Percentiles rank a stretch among this genome's conserved stretches.
Evolutionary conservation across 1,140 invertebrate genomes (phyloP).

Genomic region (Drosophila ambigua): DNA sequence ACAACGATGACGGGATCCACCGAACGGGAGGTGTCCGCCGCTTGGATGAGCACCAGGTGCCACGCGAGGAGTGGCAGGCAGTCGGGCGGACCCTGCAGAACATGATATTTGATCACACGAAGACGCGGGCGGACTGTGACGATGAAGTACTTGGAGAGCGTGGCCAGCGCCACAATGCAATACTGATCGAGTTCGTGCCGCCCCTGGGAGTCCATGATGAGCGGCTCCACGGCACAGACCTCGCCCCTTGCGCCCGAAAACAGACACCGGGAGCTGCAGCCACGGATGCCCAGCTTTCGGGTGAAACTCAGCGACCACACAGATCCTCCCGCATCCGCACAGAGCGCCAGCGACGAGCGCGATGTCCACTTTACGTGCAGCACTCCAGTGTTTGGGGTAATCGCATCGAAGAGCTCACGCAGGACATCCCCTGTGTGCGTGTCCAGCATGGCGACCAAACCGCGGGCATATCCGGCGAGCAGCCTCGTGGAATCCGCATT

Average conservation of each 20-base stretch:
- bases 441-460: conserved; percentile 93
- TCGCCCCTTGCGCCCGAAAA: conserved; percentile 98
- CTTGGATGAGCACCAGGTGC: conserved; percentile 95
- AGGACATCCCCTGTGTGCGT: conserved; percentile 90
- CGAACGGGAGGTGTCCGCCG: conserved; percentile 89
- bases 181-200: conserved; percentile 90
- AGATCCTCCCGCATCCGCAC: conserved; percentile 98
- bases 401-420: conserved; percentile 92
- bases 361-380: conserved; percentile 92
- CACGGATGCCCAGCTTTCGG: conserved; percentile 93
- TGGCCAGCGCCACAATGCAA: conserved; percentile 95
- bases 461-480: conserved; percentile 92
- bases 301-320: conserved; percentile 98
- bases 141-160: conserved; percentile 95
- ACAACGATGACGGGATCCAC: conserved; percentile 94
- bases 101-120: conserved; percentile 84
- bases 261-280: conserved; percentile 94
- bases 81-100: conserved; percentile 86
- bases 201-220: conserved; percentile 89
- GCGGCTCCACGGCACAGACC: conserved; percentile 93
- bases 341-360: conserved; percentile 88
- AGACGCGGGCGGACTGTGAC: conserved; percentile 92
- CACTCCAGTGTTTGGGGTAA: conserved; percentile 94
- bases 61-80: conserved; percentile 95
- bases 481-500: conserved; percentile 94